Evolutionary conservation across 2,113 vertebrate species (phyloP), one percentile per base, ranked within the genome.

Genomic region (Vulpes vulpes): DNA sequence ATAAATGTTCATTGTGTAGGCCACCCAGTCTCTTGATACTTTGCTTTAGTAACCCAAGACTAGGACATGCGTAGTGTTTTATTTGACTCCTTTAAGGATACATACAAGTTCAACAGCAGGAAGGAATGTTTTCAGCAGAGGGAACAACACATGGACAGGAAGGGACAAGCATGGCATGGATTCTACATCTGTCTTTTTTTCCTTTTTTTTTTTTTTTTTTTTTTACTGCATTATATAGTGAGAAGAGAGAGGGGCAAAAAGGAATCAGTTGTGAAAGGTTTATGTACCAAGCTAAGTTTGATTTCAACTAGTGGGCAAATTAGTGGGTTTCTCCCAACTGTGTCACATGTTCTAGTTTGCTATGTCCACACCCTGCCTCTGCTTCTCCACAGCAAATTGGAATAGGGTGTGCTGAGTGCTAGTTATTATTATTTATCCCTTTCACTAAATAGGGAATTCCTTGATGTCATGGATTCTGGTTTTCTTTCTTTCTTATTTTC

Each of bases 151-250:
- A 2, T 4, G 19, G 20, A 78, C 62, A 55, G 51, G 38, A 90
- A 3, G 9, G 15, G 30, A 51, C 55, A 43, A 65, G 9, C 55
- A n/a, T 9, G 35, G 2, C 60, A 27, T 2, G 14, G 53, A 19
- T 0, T 1, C 22, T 9, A 6, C 23, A n/a, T 3, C 14, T 16
- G 1, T 43, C 12, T 55, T 35, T 8, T n/a, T 60, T 12, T 15
- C 9, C 6, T 76, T 76, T 78, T 35, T 57, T 19, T 57, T 76
- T 78, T 35, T 57, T 35, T 57, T 19, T 57, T 76, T 78, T 35
- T 57, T 19, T 57, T 35, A 43, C 35, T 69, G 25, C 10, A 27
- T n/a, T n/a, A 10, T 11, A 27, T 14, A 16, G 4, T 11, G 12
- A 87, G 19, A 62, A 65, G 38, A 35, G 38, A 55, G 27, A 10